Evolutionary conservation across 2,888 invertebrate species (phyloP).

Genomic region (Drosophila prostipennis): DNA sequence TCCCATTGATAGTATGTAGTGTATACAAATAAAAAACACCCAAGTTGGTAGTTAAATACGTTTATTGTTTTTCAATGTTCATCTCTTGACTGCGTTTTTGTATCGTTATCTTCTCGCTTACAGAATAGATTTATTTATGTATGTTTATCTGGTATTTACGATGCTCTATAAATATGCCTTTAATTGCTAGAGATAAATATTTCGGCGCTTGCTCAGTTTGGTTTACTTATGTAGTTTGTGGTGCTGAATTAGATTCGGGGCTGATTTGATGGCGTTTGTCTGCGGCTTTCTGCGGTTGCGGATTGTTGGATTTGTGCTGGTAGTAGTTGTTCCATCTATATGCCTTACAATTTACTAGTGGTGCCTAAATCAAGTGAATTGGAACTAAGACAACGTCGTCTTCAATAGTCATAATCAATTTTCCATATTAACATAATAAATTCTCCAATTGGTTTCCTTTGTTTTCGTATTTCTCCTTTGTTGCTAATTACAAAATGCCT

Average conservation of each 20-base stretch:
- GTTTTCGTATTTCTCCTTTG: constrained; percentile 31
- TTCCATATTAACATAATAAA: constrained; percentile 68
- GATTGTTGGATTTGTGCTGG: constrained; percentile 19
- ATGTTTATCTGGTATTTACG: constrained; percentile 70
- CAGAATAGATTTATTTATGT: constrained; percentile 64
- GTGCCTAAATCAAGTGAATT: constrained; percentile 71
- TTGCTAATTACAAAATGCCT: constrained; percentile 77
- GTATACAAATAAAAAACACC: no score
- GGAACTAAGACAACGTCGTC: constrained; percentile 48
- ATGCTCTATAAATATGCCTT: constrained; percentile 73
- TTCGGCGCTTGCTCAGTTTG: constrained; percentile 71
- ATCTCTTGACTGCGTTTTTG: constrained; percentile 36
- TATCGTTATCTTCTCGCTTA: constrained; percentile 62
- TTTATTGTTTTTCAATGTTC: constrained; percentile 69
- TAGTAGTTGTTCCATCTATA: constrained; percentile 43
- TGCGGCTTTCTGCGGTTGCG: constrained; percentile 7
- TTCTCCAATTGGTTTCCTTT: constrained; percentile 61
- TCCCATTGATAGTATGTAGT: no score
- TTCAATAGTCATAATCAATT: constrained; percentile 32
- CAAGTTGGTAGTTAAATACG: constrained; percentile 69
- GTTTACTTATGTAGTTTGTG: constrained; percentile 40
- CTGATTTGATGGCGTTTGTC: constrained; percentile 45
- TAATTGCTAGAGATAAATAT: constrained; percentile 78
- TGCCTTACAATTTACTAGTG: constrained; percentile 64
- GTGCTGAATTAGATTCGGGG: constrained; percentile 48